Conservation (phyloP, 2,113 vertebrate species). For the Tupaia tana region DNA sequence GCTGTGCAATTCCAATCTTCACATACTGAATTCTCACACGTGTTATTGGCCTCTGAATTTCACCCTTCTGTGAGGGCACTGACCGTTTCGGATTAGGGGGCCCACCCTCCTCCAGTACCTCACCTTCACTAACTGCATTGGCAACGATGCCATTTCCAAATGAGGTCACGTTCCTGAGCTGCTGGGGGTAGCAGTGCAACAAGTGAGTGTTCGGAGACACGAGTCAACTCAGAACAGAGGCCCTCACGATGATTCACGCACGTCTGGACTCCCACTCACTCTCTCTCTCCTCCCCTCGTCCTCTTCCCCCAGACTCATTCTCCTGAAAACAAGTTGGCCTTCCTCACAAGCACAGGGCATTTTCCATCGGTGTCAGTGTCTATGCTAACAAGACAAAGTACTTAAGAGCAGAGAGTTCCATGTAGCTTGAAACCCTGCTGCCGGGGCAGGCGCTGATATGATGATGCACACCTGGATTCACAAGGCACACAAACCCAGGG, state of each 20-base stretch:
- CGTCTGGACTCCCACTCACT: neutral
- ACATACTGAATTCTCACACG: rapidly evolving
- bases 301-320: neutral
- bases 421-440: neutral
- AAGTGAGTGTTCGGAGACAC: neutral
- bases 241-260: neutral
- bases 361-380: neutral
- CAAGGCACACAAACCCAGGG: no score
- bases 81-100: neutral
- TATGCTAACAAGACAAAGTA: neutral
- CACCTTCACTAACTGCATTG: neutral
- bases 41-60: no score
- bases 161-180: neutral
- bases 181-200: neutral
- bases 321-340: neutral
- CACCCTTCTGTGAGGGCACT: neutral
- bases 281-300: neutral
- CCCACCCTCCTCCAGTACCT: neutral
- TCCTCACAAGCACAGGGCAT: neutral
- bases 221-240: neutral
- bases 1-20: neutral
- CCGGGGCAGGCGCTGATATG: no score
- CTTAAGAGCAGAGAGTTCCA: rapidly evolving
- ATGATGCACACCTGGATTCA: no score
- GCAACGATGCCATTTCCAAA: neutral